Evolutionary conservation across 1,140 invertebrate genomes (phyloP), one percentile per base, ranked within the genome.

Genomic region (Brachionus rotundiformis): DNA sequence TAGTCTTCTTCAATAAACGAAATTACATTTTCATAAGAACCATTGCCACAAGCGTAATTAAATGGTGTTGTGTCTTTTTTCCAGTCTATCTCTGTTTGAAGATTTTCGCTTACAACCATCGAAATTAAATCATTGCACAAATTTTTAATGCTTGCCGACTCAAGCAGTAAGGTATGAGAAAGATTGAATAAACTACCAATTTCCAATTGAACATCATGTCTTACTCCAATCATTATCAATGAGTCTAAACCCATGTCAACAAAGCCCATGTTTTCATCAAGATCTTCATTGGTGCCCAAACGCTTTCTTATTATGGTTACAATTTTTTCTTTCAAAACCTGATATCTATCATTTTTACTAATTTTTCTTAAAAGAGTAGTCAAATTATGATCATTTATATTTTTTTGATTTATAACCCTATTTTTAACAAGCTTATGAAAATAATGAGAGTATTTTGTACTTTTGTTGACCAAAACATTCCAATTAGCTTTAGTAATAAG

Each of bases 1-100:
- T 63, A 13, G 4, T 63, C 59, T n/a, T 63, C 59, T 63, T 63
- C 59, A 31, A 63, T 25, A n/a, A 63, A 63, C 27, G 59, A 63
- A 27, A 63, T 31, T 27, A 63, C 59, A 63, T 23, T 63, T 29
- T 63, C 59, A 63, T 63, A 63, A 31, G 11, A 1, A 11, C 59
- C 59, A 31, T 29, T 63, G 27, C 59, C 59, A 63, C 59, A 61
- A 25, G 23, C 23, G 6, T 63, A 29, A 8, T 16, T n/a, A 4
- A 49, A 49, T n/a, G 44, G 44, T 49, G 44, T 49, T 49, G 44
- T 49, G 44, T 49, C 16, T n/a, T n/a, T 19, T 1, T 49, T 49
- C 44, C 44, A 49, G 16, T 49, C 16, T 19, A 49, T 5, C 1
- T 49, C 44, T 49, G 0, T 49, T 49, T 16, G 11, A 49, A n/a